A percentile compares a stretch with the other conserved stretches of the same genome.
phyloP scores from a whole-genome alignment of 2,113 vertebrate species.

The Psophia crepitans region DNA sequence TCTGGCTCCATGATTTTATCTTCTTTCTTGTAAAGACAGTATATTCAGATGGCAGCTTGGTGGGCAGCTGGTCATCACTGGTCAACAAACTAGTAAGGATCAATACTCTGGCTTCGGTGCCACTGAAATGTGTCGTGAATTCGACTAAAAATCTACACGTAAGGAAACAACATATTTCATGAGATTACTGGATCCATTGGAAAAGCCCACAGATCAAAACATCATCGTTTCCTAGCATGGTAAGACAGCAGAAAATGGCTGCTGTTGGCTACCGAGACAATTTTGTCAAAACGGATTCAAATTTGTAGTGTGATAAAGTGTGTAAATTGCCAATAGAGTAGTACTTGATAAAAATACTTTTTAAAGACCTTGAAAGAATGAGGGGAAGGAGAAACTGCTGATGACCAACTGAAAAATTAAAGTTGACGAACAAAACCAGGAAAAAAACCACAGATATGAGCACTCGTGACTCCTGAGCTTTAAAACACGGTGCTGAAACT shows the following conservation, averaged over 20 bases:
- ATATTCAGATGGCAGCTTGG: not conserved
- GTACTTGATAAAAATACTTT: not conserved
- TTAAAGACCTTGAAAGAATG: not conserved
- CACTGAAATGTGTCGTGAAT: not conserved
- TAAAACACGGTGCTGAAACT: not conserved
- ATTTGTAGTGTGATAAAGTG: not conserved
- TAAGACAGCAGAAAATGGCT: not conserved
- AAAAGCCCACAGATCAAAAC: not conserved
- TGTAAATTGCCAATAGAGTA: not conserved
- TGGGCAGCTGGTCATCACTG: not conserved
- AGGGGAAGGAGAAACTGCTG: not conserved
- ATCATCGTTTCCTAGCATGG: fast-evolving
- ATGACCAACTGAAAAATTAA: not conserved
- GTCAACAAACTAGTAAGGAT: not conserved
- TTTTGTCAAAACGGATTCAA: not conserved
- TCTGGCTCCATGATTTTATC: not conserved
- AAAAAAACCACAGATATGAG: not conserved
- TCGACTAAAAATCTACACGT: not conserved
- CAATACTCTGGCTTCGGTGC: not conserved
- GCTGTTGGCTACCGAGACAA: not conserved
- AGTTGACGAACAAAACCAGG: not conserved
- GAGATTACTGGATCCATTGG: not conserved
- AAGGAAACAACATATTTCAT: not conserved
- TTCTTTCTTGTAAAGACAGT: not conserved
- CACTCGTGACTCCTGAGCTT: not conserved